Conservation (phyloP, 2,888 invertebrate species). For the Malthinus seriepunctatus region DNA sequence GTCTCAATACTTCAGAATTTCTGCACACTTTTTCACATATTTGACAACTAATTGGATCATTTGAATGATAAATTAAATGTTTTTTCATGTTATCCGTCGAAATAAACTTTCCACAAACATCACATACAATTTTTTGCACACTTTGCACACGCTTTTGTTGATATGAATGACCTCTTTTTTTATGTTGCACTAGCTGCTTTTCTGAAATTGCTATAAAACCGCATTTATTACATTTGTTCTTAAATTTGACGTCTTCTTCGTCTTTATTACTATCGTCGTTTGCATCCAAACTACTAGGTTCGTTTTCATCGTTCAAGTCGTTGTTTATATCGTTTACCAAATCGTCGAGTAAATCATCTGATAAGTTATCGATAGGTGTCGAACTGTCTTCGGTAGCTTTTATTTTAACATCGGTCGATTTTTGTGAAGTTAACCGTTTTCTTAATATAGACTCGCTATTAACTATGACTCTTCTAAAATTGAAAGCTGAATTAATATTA, state of each 20-base stretch:
- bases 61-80: not conserved
- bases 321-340: too few species aligned
- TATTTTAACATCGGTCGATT: too few species aligned
- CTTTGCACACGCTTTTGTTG: too few species aligned
- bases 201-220: not conserved
- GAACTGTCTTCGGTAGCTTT: too few species aligned
- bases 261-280: not conserved
- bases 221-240: not conserved
- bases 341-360: too few species aligned
- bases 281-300: not conserved
- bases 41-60: not conserved
- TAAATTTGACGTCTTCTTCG: not conserved
- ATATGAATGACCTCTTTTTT: not conserved
- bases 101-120: not conserved
- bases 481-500: too few species aligned
- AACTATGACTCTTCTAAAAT: too few species aligned
- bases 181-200: too few species aligned
- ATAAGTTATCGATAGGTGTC: too few species aligned
- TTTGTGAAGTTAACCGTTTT: too few species aligned
- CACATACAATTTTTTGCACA: not conserved
- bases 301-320: not conserved
- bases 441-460: too few species aligned
- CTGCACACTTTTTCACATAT: not conserved
- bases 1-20: not conserved
- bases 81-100: not conserved